phyloP scores from a whole-genome alignment of 2,888 invertebrate genomes.

The Gisinianus flammeolus region DNA sequence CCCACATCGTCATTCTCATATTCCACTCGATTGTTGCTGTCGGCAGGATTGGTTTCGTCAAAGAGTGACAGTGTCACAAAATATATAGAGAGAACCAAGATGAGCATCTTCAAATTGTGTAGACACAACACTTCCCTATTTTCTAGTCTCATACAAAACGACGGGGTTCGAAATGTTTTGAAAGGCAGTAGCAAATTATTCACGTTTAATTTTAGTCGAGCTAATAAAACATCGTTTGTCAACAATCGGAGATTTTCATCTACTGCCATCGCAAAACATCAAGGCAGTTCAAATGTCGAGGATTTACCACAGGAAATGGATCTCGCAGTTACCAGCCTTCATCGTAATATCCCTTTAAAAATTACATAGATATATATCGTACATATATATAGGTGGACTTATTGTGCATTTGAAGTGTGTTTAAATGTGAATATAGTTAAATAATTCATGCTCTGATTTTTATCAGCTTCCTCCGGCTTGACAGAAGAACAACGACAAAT shows the following conservation, averaged over 20 bases:
- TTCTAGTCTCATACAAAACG: background rate
- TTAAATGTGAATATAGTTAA: too few species aligned
- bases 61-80: too few species aligned
- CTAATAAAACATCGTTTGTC: too few species aligned
- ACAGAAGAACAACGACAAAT: conserved; percentile 65
- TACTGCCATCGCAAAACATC: too few species aligned
- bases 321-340: background rate
- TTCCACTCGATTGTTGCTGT: too few species aligned
- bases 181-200: background rate
- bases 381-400: background rate
- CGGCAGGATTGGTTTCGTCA: too few species aligned
- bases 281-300: too few species aligned
- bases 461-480: conserved; percentile 63
- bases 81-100: too few species aligned
- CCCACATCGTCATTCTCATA: too few species aligned
- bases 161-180: background rate
- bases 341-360: background rate
- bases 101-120: background rate
- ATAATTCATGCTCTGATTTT: background rate
- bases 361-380: background rate
- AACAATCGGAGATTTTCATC: too few species aligned
- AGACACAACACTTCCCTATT: background rate
- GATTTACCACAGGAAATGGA: too few species aligned
- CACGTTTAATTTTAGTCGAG: too few species aligned
- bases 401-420: background rate